phyloP scores from a whole-genome alignment of 1,140 invertebrate genomes.

The Dendrolimus punctatus region DNA sequence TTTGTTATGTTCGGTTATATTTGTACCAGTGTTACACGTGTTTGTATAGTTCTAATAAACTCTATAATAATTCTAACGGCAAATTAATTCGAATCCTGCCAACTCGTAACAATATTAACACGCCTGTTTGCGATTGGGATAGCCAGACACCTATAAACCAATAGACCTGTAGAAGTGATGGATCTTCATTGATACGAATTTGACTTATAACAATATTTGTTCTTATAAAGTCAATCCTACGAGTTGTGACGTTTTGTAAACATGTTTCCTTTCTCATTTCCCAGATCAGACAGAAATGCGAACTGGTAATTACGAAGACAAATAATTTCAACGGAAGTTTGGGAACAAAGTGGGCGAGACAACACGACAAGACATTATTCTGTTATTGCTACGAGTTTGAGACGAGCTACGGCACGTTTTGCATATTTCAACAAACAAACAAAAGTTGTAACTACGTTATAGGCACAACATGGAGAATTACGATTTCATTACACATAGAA shows the following conservation, averaged over 20 bases:
- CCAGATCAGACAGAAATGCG: slow-evolving; percentile 32
- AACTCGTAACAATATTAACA: too few relatives aligned
- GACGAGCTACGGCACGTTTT: slow-evolving; percentile 1
- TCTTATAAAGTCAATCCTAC: neutral
- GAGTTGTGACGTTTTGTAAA: slow-evolving; percentile 11
- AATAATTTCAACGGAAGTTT: slow-evolving; percentile 24
- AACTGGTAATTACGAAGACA: slow-evolving; percentile 37
- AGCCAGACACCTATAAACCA: too few relatives aligned
- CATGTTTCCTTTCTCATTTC: slow-evolving; percentile 28
- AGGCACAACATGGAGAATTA: neutral
- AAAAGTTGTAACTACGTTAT: neutral
- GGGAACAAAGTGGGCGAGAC: slow-evolving; percentile 10
- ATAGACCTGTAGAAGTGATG: too few relatives aligned
- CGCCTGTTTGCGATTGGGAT: too few relatives aligned
- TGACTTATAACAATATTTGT: too few relatives aligned
- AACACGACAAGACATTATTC: slow-evolving; percentile 16
- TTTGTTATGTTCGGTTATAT: too few relatives aligned
- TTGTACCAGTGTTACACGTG: too few relatives aligned
- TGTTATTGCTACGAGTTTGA: slow-evolving; percentile 10
- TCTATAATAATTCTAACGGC: too few relatives aligned
- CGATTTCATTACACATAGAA: too few relatives aligned
- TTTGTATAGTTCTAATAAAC: too few relatives aligned
- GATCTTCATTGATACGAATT: too few relatives aligned
- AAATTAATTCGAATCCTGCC: too few relatives aligned
- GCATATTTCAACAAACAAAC: slow-evolving; percentile 2